Percentiles rank a stretch among this genome's conserved stretches.
Conservation (phyloP, 2,113 vertebrate genomes). For the Cavia porcellus region DNA sequence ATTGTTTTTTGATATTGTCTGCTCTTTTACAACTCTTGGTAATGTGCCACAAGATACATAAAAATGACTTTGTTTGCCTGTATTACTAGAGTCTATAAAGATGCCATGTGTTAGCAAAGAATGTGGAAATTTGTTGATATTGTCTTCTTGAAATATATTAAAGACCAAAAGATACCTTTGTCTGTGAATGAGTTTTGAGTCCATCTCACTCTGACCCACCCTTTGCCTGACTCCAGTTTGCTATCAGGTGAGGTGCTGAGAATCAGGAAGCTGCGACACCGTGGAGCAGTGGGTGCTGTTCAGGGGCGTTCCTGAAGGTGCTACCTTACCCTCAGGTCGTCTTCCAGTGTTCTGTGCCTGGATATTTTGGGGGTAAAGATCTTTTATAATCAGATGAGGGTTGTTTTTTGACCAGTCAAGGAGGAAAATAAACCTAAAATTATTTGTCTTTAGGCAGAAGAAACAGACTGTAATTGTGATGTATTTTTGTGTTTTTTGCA, state of each 20-base stretch:
- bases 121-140: background rate
- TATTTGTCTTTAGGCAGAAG: background rate
- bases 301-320: background rate
- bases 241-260: background rate
- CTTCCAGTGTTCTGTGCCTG: background rate
- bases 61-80: background rate
- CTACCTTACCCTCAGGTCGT: background rate
- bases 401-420: background rate
- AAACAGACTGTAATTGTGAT: background rate
- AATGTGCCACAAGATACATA: background rate
- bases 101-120: background rate
- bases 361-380: background rate
- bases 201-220: background rate
- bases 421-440: background rate
- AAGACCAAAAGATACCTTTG: background rate
- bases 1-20: background rate
- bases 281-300: background rate
- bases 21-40: background rate
- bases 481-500: background rate
- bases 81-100: background rate
- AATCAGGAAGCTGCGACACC: background rate
- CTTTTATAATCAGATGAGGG: background rate
- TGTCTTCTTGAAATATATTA: conserved; percentile 54
- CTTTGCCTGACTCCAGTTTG: background rate
- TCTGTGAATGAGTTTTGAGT: conserved; percentile 20